Evolutionary conservation across 1,140 invertebrate genomes (phyloP).

Genomic region (Dinoponera quadriceps): DNA sequence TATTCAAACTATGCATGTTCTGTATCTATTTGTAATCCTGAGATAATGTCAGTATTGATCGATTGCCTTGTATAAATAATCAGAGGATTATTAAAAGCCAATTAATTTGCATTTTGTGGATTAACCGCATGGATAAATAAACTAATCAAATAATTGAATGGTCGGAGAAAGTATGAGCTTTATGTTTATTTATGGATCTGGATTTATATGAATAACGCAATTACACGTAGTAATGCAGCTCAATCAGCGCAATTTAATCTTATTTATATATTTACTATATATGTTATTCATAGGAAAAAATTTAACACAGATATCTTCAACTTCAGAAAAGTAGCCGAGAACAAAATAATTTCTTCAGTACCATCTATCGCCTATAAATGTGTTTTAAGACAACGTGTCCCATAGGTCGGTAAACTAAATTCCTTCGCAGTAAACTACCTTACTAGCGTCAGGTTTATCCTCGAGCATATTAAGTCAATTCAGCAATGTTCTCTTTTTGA

Average conservation of each 20-base stretch:
- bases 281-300: neutral
- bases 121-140: slow-evolving; percentile 67
- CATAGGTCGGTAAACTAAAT: slow-evolving; percentile 60
- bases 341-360: slow-evolving; percentile 55
- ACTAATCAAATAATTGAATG: slow-evolving; percentile 60
- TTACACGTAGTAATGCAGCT: slow-evolving; percentile 31
- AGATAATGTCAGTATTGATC: slow-evolving; percentile 60
- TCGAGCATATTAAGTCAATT: neutral
- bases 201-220: slow-evolving; percentile 34
- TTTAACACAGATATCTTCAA: neutral
- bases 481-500: neutral
- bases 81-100: slow-evolving; percentile 69
- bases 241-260: slow-evolving; percentile 15
- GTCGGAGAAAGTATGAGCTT: slow-evolving; percentile 43
- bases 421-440: slow-evolving; percentile 67
- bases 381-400: slow-evolving; percentile 5
- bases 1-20: slow-evolving; percentile 27
- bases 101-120: slow-evolving; percentile 71
- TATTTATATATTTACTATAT: neutral
- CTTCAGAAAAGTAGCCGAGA: slow-evolving; percentile 9
- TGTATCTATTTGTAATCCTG: slow-evolving; percentile 35
- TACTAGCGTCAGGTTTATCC: slow-evolving; percentile 68
- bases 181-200: slow-evolving; percentile 65
- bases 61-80: slow-evolving; percentile 66
- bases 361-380: slow-evolving; percentile 61